Evolutionary conservation across 2,113 vertebrate genomes (phyloP).

Genomic region (Plestiodon gilberti): DNA sequence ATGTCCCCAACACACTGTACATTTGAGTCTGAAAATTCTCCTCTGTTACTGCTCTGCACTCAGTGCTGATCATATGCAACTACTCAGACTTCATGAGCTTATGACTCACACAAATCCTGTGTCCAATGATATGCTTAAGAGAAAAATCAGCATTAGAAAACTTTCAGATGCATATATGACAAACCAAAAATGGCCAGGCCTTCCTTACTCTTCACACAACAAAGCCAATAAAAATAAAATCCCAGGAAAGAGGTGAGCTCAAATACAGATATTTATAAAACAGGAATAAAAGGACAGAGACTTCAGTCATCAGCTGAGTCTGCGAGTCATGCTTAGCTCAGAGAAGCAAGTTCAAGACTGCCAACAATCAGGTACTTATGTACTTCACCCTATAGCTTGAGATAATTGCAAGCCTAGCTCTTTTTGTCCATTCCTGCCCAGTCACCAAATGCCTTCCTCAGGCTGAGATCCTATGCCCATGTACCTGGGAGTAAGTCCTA

Average conservation of each 20-base stretch:
- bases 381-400: neutral
- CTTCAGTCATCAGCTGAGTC: neutral
- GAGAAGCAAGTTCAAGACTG: neutral
- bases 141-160: neutral
- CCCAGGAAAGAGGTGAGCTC: neutral
- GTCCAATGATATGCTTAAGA: neutral
- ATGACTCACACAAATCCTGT: neutral
- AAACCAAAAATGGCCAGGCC: neutral
- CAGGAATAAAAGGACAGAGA: neutral
- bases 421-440: neutral
- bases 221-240: neutral
- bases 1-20: neutral
- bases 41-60: neutral
- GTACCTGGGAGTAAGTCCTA: too few relatives aligned
- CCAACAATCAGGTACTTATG: neutral
- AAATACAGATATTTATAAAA: neutral
- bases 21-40: neutral
- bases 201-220: neutral
- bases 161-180: neutral
- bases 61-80: neutral
- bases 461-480: too few relatives aligned
- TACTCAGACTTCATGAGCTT: neutral
- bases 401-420: neutral
- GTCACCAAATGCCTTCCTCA: neutral
- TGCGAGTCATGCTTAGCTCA: neutral